These are phyloP conservation scores for Aromia moschata DNA, from an alignment of 2,888 invertebrate species.

Conservation along the genomic window DNA sequence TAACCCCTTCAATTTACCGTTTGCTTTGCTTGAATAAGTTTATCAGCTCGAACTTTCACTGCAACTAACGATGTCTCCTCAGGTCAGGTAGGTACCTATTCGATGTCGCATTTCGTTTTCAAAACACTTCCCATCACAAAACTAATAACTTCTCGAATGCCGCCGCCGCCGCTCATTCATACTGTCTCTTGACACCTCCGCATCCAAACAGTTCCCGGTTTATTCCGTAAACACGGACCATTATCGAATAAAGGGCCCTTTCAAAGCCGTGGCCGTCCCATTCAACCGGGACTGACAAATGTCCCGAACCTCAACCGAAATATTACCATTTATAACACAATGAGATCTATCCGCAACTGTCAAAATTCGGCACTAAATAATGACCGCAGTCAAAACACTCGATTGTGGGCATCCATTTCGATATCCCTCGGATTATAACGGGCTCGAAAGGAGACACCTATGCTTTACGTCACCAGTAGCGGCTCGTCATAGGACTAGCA, in stretches of 20 bases:
- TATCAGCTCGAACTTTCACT: too few relatives aligned
- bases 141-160: neutral
- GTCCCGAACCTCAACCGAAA: slow-evolving; percentile 38
- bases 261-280: slow-evolving; percentile 3
- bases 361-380: slow-evolving; percentile 56
- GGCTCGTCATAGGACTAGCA: too few relatives aligned
- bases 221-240: slow-evolving; percentile 10
- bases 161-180: neutral
- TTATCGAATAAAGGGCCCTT: slow-evolving; percentile 12
- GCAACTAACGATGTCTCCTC: too few relatives aligned
- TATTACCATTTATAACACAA: slow-evolving; percentile 47
- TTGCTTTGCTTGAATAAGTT: too few relatives aligned
- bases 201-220: slow-evolving; percentile 5
- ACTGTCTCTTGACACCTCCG: slow-evolving; percentile 10
- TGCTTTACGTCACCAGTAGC: neutral
- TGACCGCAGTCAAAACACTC: slow-evolving; percentile 59
- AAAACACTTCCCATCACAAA: neutral
- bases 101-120: neutral
- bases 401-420: slow-evolving; percentile 53
- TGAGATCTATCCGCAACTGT: slow-evolving; percentile 56
- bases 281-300: slow-evolving; percentile 29
- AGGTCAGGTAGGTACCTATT: too few relatives aligned
- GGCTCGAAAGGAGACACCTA: slow-evolving; percentile 7
- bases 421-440: slow-evolving; percentile 31
- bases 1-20: too few relatives aligned